A percentile compares a stretch with the other conserved stretches of the same genome.
Conservation (phyloP, 2,797 vertebrate genomes). For the Loriculus beryllinus region DNA sequence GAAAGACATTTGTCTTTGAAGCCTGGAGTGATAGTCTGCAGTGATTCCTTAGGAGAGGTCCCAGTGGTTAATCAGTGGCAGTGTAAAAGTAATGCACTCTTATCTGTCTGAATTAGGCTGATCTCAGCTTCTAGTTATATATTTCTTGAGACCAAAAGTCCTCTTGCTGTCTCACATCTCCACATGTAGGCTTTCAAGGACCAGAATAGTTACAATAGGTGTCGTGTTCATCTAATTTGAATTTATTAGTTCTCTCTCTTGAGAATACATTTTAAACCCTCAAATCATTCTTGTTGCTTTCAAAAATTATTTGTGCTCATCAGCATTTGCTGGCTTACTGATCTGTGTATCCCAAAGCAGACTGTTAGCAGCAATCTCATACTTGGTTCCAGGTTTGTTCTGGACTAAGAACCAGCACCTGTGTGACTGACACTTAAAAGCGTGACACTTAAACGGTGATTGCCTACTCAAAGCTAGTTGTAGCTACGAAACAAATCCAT, state of each 20-base stretch:
- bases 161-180: background rate
- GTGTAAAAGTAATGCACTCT: background rate
- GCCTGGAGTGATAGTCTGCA: background rate
- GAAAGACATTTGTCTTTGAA: background rate
- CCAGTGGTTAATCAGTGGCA: background rate
- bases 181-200: background rate
- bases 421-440: background rate
- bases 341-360: background rate
- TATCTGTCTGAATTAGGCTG: background rate
- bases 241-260: background rate
- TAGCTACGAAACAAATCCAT: background rate
- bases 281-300: background rate
- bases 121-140: background rate
- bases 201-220: background rate
- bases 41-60: background rate
- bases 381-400: background rate
- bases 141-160: background rate
- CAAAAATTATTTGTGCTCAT: background rate
- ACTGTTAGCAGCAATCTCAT: background rate
- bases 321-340: background rate
- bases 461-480: background rate
- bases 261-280: background rate
- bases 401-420: background rate
- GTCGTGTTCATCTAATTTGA: background rate
- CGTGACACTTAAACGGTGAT: background rate